Base-by-base conservation (phyloP, 2,797 vertebrate genomes). In the Malacoraja senta region DNA sequence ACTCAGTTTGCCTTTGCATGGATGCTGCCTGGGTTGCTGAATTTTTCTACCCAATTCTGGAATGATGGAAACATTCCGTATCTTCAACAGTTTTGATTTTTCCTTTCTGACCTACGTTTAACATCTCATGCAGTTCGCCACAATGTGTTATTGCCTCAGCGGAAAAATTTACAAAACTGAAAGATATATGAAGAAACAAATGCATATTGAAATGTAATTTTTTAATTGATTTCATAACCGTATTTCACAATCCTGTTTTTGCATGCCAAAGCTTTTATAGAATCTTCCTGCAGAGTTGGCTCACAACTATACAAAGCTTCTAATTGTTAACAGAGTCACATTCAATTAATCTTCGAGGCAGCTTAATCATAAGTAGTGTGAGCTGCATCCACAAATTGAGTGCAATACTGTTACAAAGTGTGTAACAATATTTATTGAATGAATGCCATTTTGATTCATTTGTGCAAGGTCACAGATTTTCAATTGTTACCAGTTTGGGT, bases 351-450 rank as follows among this genome's bases (percentile, higher is more conserved):
- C n/a, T 35, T 44, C 65, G 21, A 91, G 9, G 65, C 88, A 44
- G 32, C 65, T 13, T 35, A 38, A 65, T 12, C 21, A 91, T 72
- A 3, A 71, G 35, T 53, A 91, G 88, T 91, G 86, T 71, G 86
- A 71, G 86, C 19, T 91, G 68, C 72, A 91, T 44, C 19, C 65
- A 32, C 10, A 88, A 88, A 63, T 71, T 12, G n/a, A 72, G 8
- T 91, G 35, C 63, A 91, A 91, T 91, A 68, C 68, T 44, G 35
- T 72, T 72, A 72, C 88, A 53, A 44, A 91, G 19, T 17, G 72
- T 71, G 38, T 10, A 2, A 71, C 71, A 35, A 68, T 91, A 65
- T 38, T 72, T 21, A 91, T 71, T n/a, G 9, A 91, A 71, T 53
- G 44, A 72, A n/a, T 12, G n/a, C 63, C 80, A 58, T 29, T 13